These are phyloP conservation scores for Neodontobutis hainanensis DNA, from an alignment of 2,113 vertebrate genomes.

Conservation along the genomic window DNA sequence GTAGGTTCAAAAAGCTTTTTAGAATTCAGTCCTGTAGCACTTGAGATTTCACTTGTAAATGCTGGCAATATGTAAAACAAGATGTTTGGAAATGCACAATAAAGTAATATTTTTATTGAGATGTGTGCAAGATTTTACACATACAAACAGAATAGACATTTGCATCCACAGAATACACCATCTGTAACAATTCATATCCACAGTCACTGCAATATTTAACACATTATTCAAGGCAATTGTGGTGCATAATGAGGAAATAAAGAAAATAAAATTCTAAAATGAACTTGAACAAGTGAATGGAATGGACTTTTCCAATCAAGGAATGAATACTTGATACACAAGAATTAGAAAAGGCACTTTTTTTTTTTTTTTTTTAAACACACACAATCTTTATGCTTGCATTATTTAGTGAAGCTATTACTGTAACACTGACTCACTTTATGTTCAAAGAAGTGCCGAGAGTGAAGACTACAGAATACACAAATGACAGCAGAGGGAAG, in stretches of 20 bases:
- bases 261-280: background rate
- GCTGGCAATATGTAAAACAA: background rate
- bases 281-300: constrained; percentile 1
- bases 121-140: constrained; percentile 13
- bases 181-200: constrained; percentile 38
- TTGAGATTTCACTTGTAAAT: background rate
- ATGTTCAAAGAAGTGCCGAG: background rate
- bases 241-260: constrained; percentile 28
- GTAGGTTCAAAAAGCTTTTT: too few relatives aligned
- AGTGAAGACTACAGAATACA: too few relatives aligned
- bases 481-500: background rate
- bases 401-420: too few relatives aligned
- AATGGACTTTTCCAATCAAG: background rate
- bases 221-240: constrained; percentile 25
- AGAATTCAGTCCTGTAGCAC: background rate
- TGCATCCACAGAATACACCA: constrained; percentile 27
- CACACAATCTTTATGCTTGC: too few relatives aligned
- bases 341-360: constrained; percentile 47
- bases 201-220: constrained; percentile 2
- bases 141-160: constrained; percentile 10
- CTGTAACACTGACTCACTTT: too few relatives aligned
- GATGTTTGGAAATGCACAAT: constrained; percentile 42
- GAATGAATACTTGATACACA: background rate
- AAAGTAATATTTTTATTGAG: constrained; percentile 49
- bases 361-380: constrained; percentile 25